phyloP scores from a whole-genome alignment of 1,140 invertebrate genomes.

The Muscidifurax raptorellus region DNA sequence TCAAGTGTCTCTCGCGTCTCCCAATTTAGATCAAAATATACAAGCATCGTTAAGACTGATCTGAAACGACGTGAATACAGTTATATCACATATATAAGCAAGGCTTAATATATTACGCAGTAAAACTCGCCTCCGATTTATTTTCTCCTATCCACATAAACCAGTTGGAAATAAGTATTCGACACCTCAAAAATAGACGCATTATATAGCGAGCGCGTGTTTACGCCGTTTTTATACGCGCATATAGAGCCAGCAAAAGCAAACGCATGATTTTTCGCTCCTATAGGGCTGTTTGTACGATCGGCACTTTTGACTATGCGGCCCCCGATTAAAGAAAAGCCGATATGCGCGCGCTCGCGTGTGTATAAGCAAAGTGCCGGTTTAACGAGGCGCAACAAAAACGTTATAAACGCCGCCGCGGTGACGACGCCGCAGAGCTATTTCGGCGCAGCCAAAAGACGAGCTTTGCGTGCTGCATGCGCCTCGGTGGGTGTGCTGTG shows the following conservation, averaged over 20 bases:
- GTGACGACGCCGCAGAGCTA: constrained; percentile 24
- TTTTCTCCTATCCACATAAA: constrained; percentile 1
- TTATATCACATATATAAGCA: too few species aligned
- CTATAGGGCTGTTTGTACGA: background rate
- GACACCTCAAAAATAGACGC: background rate
- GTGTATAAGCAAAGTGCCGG: background rate
- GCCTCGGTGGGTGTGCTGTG: background rate
- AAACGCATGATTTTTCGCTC: background rate
- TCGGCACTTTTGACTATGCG: constrained; percentile 3
- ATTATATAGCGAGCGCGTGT: background rate
- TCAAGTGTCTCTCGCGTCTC: background rate
- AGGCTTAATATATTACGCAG: background rate
- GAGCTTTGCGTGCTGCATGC: background rate
- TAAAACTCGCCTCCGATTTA: background rate
- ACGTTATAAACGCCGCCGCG: constrained; percentile 39
- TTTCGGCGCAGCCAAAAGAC: constrained; percentile 9
- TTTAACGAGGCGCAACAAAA: constrained; percentile 38
- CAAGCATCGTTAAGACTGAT: background rate
- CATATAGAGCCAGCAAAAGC: background rate
- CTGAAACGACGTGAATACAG: background rate
- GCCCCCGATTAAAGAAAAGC: constrained; percentile 17
- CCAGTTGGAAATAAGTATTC: background rate
- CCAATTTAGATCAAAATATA: background rate
- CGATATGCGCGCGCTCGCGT: background rate
- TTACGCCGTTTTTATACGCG: background rate